These are phyloP conservation scores for Dendrocincla tyrannina DNA, from an alignment of 2,797 vertebrate genomes.

Conservation along the genomic window DNA sequence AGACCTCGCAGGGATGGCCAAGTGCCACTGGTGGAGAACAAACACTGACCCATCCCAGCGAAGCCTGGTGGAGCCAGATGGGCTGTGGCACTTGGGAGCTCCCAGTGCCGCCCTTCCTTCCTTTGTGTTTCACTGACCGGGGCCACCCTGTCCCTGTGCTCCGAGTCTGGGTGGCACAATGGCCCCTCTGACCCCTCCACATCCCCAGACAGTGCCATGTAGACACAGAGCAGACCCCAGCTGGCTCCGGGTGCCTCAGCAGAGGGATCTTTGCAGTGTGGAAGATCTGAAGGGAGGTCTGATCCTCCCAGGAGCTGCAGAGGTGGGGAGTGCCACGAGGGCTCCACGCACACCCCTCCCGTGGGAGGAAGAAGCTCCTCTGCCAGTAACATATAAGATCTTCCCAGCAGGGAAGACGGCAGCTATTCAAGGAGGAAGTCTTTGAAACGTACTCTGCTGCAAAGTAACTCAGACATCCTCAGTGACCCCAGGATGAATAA, in stretches of 20 bases:
- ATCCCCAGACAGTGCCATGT: rapidly evolving
- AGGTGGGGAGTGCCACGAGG: not conserved
- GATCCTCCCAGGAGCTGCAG: not conserved
- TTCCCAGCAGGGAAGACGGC: not conserved
- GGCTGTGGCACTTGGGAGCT: not conserved
- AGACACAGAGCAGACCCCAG: not conserved
- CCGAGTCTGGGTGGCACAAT: not conserved
- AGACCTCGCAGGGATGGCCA: not conserved
- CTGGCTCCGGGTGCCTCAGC: not conserved
- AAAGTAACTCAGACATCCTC: not conserved
- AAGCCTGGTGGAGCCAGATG: not conserved
- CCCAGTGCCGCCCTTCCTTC: conserved; percentile 29
- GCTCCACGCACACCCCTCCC: not conserved
- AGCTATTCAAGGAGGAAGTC: conserved; percentile 24
- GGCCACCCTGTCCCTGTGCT: not conserved
- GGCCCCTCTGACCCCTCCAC: not conserved
- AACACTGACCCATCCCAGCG: not conserved
- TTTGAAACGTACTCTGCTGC: conserved; percentile 18
- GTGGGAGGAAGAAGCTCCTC: conserved; percentile 24
- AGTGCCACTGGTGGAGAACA: not conserved
- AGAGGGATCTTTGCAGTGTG: not conserved
- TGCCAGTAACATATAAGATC: not conserved
- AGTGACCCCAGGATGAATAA: not conserved
- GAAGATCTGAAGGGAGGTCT: not conserved
- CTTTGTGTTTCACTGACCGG: not conserved